phyloP scores from a whole-genome alignment of 2,888 invertebrate species.

The Leuctra nigra region DNA sequence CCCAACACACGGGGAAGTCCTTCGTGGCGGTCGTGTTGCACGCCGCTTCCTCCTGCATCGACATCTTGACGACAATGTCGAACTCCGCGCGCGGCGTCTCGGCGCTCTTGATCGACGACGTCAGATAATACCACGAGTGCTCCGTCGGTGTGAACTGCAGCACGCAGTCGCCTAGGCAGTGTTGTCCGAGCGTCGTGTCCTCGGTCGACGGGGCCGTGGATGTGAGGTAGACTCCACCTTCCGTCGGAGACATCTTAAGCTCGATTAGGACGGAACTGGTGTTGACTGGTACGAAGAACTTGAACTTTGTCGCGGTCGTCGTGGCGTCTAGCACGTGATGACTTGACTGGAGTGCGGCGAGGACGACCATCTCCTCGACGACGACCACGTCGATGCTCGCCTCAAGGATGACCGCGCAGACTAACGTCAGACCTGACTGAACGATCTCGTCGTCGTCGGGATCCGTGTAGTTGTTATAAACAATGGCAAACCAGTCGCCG shows the following conservation, averaged over 20 bases:
- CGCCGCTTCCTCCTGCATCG: not conserved
- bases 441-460: slow-evolving; percentile 63
- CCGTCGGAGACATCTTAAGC: not conserved
- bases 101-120: slow-evolving; percentile 13
- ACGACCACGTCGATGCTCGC: slow-evolving; percentile 18
- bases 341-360: slow-evolving; percentile 4
- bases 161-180: slow-evolving; percentile 28
- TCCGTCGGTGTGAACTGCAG: slow-evolving; percentile 32
- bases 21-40: not conserved
- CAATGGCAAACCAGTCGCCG: slow-evolving; percentile 74
- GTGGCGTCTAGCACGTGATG: not conserved
- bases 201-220: not conserved
- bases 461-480: slow-evolving; percentile 71
- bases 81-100: not conserved
- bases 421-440: slow-evolving; percentile 55
- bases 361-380: slow-evolving; percentile 2
- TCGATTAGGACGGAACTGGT: slow-evolving; percentile 29
- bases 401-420: slow-evolving; percentile 24
- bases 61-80: not conserved
- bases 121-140: slow-evolving; percentile 33
- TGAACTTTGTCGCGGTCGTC: slow-evolving; percentile 20
- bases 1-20: slow-evolving; percentile 18
- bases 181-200: not conserved
- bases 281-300: slow-evolving; percentile 33
- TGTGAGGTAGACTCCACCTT: not conserved